Percentiles rank a stretch among this genome's conserved stretches.
Conservation (phyloP, 2,888 invertebrate species). For the Harpalus rubripes region DNA sequence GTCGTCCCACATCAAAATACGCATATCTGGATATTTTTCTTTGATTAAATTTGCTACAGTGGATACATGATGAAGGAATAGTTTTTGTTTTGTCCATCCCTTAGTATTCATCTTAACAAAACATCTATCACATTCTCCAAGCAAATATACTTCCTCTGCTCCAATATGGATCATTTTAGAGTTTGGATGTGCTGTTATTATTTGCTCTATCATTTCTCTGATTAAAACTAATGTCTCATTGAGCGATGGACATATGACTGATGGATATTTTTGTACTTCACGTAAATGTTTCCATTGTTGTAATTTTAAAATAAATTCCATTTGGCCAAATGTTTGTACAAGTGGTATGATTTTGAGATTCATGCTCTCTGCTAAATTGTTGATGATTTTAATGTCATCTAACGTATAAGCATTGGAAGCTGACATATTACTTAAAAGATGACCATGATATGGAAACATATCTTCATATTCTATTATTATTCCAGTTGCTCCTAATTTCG, state of each 20-base stretch:
- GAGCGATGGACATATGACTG: constrained; percentile 86
- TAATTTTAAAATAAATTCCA: constrained; percentile 89
- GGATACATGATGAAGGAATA: constrained; percentile 84
- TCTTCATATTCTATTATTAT: constrained; percentile 92
- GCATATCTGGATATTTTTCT: constrained; percentile 78
- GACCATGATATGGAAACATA: constrained; percentile 88
- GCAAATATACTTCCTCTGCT: constrained; percentile 89
- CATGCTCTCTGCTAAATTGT: constrained; percentile 78
- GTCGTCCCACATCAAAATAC: constrained; percentile 90
- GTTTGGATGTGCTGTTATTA: constrained; percentile 80
- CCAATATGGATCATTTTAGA: constrained; percentile 84
- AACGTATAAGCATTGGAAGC: constrained; percentile 83
- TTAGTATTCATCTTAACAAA: constrained; percentile 73
- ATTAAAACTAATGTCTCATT: constrained; percentile 80
- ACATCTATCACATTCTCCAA: constrained; percentile 83
- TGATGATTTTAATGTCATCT: constrained; percentile 78
- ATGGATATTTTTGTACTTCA: constrained; percentile 82
- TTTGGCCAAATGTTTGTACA: constrained; percentile 92
- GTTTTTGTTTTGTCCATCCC: constrained; percentile 78
- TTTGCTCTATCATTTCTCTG: constrained; percentile 85
- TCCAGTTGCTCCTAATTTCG: constrained; percentile 86
- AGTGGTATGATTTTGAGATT: constrained; percentile 87
- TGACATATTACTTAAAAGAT: constrained; percentile 79
- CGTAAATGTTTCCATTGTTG: constrained; percentile 83
- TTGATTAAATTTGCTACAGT: constrained; percentile 78